Percentiles rank a stretch among this genome's conserved stretches.
Conservation (phyloP, 2,888 invertebrate genomes). For the Elysia crispata region DNA sequence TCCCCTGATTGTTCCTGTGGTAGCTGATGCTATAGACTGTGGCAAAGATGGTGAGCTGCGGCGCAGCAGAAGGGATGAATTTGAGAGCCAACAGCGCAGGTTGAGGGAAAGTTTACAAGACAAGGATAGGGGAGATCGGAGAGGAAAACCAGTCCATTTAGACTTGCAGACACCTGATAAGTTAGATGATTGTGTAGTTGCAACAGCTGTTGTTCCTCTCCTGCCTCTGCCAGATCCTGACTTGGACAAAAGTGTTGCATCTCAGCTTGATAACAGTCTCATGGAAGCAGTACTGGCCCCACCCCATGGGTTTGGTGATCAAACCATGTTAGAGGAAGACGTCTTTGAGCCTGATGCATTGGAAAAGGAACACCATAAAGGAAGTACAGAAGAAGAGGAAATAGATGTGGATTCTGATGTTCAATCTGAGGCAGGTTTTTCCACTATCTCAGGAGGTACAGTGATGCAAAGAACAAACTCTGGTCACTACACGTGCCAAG, state of each 20-base stretch:
- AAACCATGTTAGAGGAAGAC: conserved; percentile 37
- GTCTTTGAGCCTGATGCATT: not conserved
- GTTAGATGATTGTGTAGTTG: not conserved
- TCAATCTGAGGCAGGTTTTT: conserved; percentile 58
- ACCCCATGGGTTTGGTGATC: conserved; percentile 51
- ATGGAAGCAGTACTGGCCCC: conserved; percentile 49
- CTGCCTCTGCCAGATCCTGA: not conserved
- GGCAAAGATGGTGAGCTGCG: not conserved
- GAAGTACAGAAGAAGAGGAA: conserved; percentile 31
- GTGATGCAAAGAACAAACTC: conserved; percentile 54
- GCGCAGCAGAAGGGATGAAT: conserved; percentile 42
- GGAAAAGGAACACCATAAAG: not conserved
- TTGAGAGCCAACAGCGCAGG: conserved; percentile 18
- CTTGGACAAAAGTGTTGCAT: not conserved
- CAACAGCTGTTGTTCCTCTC: not conserved
- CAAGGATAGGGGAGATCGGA: not conserved
- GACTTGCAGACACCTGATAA: not conserved
- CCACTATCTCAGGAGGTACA: conserved; percentile 59
- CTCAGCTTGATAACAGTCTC: conserved; percentile 39
- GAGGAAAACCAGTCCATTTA: not conserved
- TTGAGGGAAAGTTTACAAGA: not conserved
- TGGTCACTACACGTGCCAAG: conserved; percentile 12
- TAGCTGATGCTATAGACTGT: conserved; percentile 3
- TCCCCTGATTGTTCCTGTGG: conserved; percentile 55
- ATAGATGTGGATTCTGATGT: conserved; percentile 44